These are phyloP conservation scores for Lerema accius DNA, from an alignment of 1,140 invertebrate species.

Conservation along the genomic window DNA sequence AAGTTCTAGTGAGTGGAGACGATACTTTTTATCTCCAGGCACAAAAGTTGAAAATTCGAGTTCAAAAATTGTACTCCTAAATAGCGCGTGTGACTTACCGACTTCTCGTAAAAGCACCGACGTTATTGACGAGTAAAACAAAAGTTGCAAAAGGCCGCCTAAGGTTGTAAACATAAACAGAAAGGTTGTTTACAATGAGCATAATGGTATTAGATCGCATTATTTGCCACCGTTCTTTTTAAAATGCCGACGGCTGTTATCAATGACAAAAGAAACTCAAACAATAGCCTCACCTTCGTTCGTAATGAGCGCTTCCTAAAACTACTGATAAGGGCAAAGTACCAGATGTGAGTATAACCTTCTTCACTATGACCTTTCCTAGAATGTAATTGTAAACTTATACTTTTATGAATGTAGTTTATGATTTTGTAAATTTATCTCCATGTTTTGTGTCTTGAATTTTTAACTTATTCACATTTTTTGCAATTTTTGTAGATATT, in stretches of 20 bases:
- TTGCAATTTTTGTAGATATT: too few species aligned
- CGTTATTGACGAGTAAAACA: slow-evolving; percentile 31
- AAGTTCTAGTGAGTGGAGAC: background rate
- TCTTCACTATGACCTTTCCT: slow-evolving; percentile 26
- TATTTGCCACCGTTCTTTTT: slow-evolving; percentile 46
- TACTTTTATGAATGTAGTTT: slow-evolving; percentile 8
- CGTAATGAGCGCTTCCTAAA: slow-evolving; percentile 18
- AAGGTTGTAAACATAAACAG: slow-evolving; percentile 37
- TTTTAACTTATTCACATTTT: too few species aligned
- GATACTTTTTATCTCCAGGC: too few species aligned
- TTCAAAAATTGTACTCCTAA: slow-evolving; percentile 5
- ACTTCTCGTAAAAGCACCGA: slow-evolving; percentile 37
- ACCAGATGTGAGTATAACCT: slow-evolving; percentile 13
- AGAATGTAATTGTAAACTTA: slow-evolving; percentile 12
- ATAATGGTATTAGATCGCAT: slow-evolving; percentile 45
- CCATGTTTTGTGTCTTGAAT: too few species aligned
- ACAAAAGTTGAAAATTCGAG: background rate
- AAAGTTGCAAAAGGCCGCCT: slow-evolving; percentile 33
- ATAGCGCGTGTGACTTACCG: background rate
- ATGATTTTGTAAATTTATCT: background rate
- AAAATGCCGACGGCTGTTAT: slow-evolving; percentile 22
- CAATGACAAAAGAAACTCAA: slow-evolving; percentile 7
- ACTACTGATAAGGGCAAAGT: slow-evolving; percentile 9
- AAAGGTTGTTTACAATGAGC: slow-evolving; percentile 41
- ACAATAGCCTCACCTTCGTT: slow-evolving; percentile 13